These are phyloP conservation scores for Bucorvus abyssinicus DNA, from an alignment of 2,797 vertebrate species.

Conservation along the genomic window DNA sequence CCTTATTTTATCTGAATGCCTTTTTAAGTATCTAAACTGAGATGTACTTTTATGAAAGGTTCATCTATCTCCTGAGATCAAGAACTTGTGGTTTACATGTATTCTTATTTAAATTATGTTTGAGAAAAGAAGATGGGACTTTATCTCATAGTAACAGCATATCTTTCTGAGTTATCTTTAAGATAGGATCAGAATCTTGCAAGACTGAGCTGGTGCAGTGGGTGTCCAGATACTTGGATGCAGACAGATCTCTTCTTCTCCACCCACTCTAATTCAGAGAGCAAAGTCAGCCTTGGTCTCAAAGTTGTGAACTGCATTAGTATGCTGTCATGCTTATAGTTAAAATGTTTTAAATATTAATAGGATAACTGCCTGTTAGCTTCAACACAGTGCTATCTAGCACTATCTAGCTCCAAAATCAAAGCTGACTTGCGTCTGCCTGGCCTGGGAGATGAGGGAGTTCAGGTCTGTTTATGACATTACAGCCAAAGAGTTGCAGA, in stretches of 20 bases:
- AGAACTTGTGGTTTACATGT: not conserved
- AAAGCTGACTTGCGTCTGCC: not conserved
- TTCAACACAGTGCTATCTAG: not conserved
- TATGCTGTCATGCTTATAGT: not conserved
- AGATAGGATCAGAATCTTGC: not conserved
- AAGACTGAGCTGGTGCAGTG: not conserved
- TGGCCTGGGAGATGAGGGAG: not conserved
- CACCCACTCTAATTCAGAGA: not conserved
- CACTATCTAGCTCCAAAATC: not conserved
- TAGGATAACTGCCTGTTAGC: not conserved
- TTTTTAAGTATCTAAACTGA: not conserved
- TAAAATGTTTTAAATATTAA: not conserved
- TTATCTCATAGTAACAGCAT: not conserved
- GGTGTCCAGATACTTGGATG: not conserved
- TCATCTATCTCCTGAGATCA: not conserved
- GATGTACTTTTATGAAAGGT: not conserved
- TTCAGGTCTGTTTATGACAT: not conserved
- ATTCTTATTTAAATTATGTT: not conserved
- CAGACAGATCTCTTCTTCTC: not conserved
- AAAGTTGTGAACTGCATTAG: not conserved
- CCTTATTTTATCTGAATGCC: not conserved
- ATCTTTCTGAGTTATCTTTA: not conserved
- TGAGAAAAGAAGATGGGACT: not conserved
- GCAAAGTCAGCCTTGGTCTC: not conserved
- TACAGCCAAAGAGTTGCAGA: not conserved